Percentiles rank a stretch among this genome's conserved stretches.
phyloP scores from a whole-genome alignment of 2,797 vertebrate species.

The Prionace glauca region DNA sequence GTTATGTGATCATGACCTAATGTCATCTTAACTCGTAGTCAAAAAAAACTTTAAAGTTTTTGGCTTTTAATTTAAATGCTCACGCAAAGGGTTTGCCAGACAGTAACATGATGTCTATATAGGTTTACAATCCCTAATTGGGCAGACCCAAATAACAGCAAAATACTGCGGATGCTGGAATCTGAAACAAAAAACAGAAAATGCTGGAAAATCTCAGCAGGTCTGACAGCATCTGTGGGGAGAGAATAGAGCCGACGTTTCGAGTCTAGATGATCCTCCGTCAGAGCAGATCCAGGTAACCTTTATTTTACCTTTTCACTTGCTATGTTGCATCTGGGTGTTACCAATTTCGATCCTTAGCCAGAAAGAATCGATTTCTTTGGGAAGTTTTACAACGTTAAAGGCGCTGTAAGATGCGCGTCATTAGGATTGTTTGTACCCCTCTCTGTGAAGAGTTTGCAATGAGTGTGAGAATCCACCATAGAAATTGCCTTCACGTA shows the following conservation, averaged over 20 bases:
- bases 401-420: background rate
- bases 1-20: background rate
- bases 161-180: too few species aligned
- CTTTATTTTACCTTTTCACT: background rate
- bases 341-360: background rate
- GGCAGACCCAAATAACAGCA: background rate
- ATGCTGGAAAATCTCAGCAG: too few species aligned
- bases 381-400: background rate
- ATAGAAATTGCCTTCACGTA: background rate
- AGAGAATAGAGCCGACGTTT: too few species aligned
- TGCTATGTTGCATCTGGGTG: background rate
- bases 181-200: too few species aligned
- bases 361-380: background rate
- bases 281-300: background rate
- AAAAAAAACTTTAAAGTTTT: background rate
- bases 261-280: too few species aligned
- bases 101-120: background rate
- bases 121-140: background rate
- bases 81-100: background rate
- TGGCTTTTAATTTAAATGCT: background rate
- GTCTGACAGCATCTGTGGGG: too few species aligned
- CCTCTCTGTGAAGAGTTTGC: background rate
- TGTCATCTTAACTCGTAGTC: background rate
- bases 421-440: background rate
- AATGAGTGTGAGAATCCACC: background rate